Evolutionary conservation across 2,113 vertebrate genomes (phyloP), one percentile per base, ranked within the genome.

Genomic region (Orthonyx spaldingii): DNA sequence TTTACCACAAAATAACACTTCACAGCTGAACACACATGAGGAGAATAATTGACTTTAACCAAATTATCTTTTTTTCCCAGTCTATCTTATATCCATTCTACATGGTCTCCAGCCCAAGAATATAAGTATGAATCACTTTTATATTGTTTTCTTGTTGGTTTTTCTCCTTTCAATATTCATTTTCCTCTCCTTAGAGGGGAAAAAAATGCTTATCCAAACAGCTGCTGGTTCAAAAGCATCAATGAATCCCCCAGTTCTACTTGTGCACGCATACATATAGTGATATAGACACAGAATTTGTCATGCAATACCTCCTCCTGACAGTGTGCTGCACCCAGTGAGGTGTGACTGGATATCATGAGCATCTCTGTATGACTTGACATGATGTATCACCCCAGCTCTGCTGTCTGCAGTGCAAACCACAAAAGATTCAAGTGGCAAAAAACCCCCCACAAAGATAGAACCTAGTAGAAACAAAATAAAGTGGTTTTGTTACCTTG

Each of bases 291-390:
- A 69, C 2, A 66, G 41, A 47, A 89, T 82, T 96, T 78, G 35
- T 72, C 44, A 85, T 90, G 75, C 52, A 71, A 16, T 50, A 60
- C 27, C 14, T 69, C 68, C 32, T 87, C n/a, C 88, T 88, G 86
- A 88, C 52, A 94, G 39, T 64, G n/a, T 60, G 44, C 57, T 77
- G 39, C 75, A 82, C 41, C 83, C 84, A 80, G 57, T 94, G 82
- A 96, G 53, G 46, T 91, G 81, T 96, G 92, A 96, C 93, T 94
- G 94, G 91, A 93, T 85, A 97, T 96, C 91, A 92, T 32, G 84
- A 97, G 64, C 22, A 77, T n/a, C 44, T 57, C 56, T 47, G 23
- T 32, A 18, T 35, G 55, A 87, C 85, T 84, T 79, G 69, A 81
- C 39, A 42, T 52, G 49, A 77, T 37, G 42, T 27, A 72, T 63